Base-by-base conservation (phyloP, 2,888 invertebrate species). In the Cheilosia vulpina region DNA sequence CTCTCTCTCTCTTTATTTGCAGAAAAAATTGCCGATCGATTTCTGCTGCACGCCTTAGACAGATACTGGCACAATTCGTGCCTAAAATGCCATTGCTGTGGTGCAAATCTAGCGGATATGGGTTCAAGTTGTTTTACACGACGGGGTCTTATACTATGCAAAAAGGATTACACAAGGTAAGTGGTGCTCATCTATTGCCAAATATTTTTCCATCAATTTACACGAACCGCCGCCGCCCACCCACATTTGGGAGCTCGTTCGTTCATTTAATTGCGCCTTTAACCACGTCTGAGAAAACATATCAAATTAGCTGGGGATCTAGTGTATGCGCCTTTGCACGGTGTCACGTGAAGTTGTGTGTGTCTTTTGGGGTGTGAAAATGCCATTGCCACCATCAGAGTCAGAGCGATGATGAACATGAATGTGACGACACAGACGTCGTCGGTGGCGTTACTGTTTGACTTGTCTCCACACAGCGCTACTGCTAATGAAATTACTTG, bases 61-160 rank as follows among this genome's bases (percentile, higher is more conserved):
- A 94, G 97, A 92, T 98, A 97, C 93, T 98, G 98, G 98, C 98
- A 98, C 94, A 97, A 97, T 94, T 95, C 96, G 89, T 98, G 98
- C 93, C 95, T 98, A 90, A 98, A 98, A 93, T 98, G 98, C 94
- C 95, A 96, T 91, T 97, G 96, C 93, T 98, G 98, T 93, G 96
- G 96, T 88, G 96, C 96, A 88, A 96, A 96, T 92, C 94, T 98
- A 89, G 98, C 97, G 90, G 98, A 98, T 92, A 96, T 98, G 93
- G 98, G 97, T 87, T 94, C 95, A 88, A 97, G 97, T 90, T 98
- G 98, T 94, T 98, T 96, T 93, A 96, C 97, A 93, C 97, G 96
- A 94, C 96, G 96, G 88, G 97, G 97, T 90, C 97, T 98, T 96
- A 97, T 98, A 93, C 95, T 98, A 91, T 98, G 98, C 95, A 97